These are phyloP conservation scores for Phthorimaea operculella DNA, from an alignment of 1,140 invertebrate species.

Conservation along the genomic window DNA sequence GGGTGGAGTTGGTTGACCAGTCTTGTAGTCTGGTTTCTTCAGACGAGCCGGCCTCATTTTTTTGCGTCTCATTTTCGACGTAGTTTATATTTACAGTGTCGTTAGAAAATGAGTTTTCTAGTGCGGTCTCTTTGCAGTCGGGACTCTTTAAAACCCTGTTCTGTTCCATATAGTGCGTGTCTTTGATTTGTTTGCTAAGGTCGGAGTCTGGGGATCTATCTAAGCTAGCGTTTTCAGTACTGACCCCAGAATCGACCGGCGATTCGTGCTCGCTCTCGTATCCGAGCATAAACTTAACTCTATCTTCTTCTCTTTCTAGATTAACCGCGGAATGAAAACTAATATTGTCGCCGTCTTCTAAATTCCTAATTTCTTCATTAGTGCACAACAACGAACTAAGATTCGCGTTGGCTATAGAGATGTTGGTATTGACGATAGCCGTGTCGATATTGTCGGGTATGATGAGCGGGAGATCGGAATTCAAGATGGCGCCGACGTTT, in stretches of 20 bases:
- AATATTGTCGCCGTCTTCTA: slow-evolving; percentile 39
- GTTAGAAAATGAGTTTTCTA: slow-evolving; percentile 54
- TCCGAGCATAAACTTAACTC: slow-evolving; percentile 64
- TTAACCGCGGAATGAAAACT: slow-evolving; percentile 43
- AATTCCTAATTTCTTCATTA: slow-evolving; percentile 52
- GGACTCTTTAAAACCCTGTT: slow-evolving; percentile 54
- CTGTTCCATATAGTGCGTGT: slow-evolving; percentile 54
- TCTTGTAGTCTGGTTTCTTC: slow-evolving; percentile 26
- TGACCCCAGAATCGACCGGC: slow-evolving; percentile 76
- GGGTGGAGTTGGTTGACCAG: slow-evolving; percentile 25
- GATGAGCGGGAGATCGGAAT: slow-evolving; percentile 41
- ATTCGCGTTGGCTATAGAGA: slow-evolving; percentile 75
- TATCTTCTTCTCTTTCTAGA: slow-evolving; percentile 50
- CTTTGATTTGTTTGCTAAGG: slow-evolving; percentile 43
- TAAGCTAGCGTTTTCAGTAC: slow-evolving; percentile 78
- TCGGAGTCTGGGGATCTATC: slow-evolving; percentile 71
- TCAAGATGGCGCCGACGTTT: slow-evolving; percentile 31
- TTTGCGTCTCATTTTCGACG: slow-evolving; percentile 37
- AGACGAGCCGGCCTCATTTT: slow-evolving; percentile 57
- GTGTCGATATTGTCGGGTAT: slow-evolving; percentile 57
- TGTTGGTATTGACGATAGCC: slow-evolving; percentile 57
- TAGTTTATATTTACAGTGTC: slow-evolving; percentile 56
- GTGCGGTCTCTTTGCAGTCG: slow-evolving; percentile 30
- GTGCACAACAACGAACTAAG: slow-evolving; percentile 72
- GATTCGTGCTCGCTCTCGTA: slow-evolving; percentile 65